Evolutionary conservation across 1,140 invertebrate genomes (phyloP), one percentile per base, ranked within the genome.

Genomic region (Portunus trituberculatus): DNA sequence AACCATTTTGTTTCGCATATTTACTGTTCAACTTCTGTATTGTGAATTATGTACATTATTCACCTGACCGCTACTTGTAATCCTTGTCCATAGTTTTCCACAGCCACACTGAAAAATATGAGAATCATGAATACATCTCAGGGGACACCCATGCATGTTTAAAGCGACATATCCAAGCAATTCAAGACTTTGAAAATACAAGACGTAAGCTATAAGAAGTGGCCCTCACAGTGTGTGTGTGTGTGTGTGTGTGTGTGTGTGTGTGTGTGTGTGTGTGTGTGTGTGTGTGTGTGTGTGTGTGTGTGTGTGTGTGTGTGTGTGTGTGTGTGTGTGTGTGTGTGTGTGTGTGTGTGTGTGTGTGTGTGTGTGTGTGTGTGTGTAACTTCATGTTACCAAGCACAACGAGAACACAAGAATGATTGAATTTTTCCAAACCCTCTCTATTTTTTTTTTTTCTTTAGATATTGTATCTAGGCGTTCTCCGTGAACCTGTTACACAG

Each of bases 191-290:
- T 12, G 67, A n/a, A 76, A 76, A 76, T 7, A 76, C 67, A 76
- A 76, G 67, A n/a, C n/a, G 8, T 76, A n/a, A 76, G 67, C 20
- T 76, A 25, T 76, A n/a, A 76, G 67, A 20, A 20, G 67, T n/a
- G 67, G 67, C 67, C 20, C 67, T 76, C 25, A 76, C n/a, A 20
- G 67, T 76, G 67, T 25, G 25, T 31, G 25, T 88, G 46, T 88
- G 46, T 88, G n/a, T 88, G 46, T 88, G 46, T 88, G 31, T 39
- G 46, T 88, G 46, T 88, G 46, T 48, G 46, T 88, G 12, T 88
- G 87, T 88, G 28, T 88, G 28, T 29, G 39, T 87, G 16, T 87
- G 32, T 86, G 32, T 86, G 32, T 86, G 32, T 86, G 32, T 86
- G 32, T 86, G 32, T 86, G 32, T 86, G 32, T 86, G 32, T 86